Percentiles rank a stretch among this genome's conserved stretches.
Evolutionary conservation across 2,113 vertebrate species (phyloP).

Genomic region (Microtus richardsoni): DNA sequence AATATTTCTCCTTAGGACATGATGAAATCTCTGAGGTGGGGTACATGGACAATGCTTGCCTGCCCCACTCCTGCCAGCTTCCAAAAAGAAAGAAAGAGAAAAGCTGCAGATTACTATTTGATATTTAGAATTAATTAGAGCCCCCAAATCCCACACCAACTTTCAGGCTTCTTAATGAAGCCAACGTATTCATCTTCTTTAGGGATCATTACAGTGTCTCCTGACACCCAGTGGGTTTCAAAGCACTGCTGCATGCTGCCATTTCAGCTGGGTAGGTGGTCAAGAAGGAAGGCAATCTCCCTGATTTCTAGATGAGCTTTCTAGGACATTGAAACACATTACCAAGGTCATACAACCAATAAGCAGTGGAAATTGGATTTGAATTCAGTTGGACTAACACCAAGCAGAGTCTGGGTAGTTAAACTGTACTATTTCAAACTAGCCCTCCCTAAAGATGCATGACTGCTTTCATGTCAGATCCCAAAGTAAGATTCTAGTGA

Average conservation of each 20-base stretch:
- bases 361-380: constrained; percentile 35
- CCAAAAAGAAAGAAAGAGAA: constrained; percentile 60
- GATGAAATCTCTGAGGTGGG: constrained; percentile 50
- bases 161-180: constrained; percentile 77
- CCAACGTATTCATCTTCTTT: constrained; percentile 68
- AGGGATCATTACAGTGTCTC: constrained; percentile 30
- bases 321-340: constrained; percentile 41
- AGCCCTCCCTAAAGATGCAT: background rate
- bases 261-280: constrained; percentile 45
- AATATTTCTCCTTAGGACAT: constrained; percentile 54
- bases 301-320: constrained; percentile 54
- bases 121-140: constrained; percentile 79
- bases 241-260: background rate
- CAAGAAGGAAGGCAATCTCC: constrained; percentile 41
- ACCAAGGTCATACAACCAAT: constrained; percentile 41
- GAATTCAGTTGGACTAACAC: constrained; percentile 17
- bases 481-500: background rate
- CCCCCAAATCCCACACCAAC: constrained; percentile 74
- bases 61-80: constrained; percentile 15
- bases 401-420: background rate
- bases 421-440: background rate
- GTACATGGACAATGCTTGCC: background rate
- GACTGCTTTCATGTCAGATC: background rate
- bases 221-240: background rate
- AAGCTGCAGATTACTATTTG: constrained; percentile 52